Base-by-base conservation (phyloP, 2,888 invertebrate genomes). In the Dicycla oo region DNA sequence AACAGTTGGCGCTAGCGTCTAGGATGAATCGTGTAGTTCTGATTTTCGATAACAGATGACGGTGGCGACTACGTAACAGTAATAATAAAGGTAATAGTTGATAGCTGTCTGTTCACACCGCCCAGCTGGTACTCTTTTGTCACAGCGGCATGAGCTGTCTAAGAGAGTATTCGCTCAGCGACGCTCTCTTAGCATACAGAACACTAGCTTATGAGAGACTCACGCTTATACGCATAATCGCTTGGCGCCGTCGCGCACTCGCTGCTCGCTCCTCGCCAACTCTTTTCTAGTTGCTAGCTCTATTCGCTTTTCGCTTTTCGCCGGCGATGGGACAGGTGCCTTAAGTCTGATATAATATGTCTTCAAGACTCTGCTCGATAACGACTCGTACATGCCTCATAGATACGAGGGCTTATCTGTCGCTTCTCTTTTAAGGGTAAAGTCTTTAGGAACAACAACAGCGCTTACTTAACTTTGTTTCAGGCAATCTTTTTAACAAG, bases 371-470 rank as follows among this genome's bases (percentile, higher is more conserved):
- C 30, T 53, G 47, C 43, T 64, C 73, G 51, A 78, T 67, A 72
- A 54, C 54, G 54, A 38, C 49, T 58, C 51, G 45, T 65, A 60
- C 45, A 77, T 72, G 62, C 63, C 60, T 51, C 49, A 47, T 53
- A 34, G 30, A 30, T 30, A 56, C 23, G 54, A 47, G 26, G 45
- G 51, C 30, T 78, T 78, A 78, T 78, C 73, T 47, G 63, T 54
- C 53, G 61, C 53, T 51, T 58, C 58, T 66, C 61, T 65, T 56
- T 49, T 57, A 53, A 45, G 75, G 77, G 77, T 43, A 53, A 75
- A 64, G 51, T 77, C 62, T 72, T 63, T 77, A 58, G 6, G 56
- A 77, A 77, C 53, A 71, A 65, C 40, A 77, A 77, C 53, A 72
- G 26, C 61, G 60, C 40, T 76, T 64, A 38, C 60, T 56, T 38